A percentile compares a stretch with the other conserved stretches of the same genome.
Evolutionary conservation across 2,113 vertebrate species (phyloP).

Genomic region (Probosciger aterrimus): DNA sequence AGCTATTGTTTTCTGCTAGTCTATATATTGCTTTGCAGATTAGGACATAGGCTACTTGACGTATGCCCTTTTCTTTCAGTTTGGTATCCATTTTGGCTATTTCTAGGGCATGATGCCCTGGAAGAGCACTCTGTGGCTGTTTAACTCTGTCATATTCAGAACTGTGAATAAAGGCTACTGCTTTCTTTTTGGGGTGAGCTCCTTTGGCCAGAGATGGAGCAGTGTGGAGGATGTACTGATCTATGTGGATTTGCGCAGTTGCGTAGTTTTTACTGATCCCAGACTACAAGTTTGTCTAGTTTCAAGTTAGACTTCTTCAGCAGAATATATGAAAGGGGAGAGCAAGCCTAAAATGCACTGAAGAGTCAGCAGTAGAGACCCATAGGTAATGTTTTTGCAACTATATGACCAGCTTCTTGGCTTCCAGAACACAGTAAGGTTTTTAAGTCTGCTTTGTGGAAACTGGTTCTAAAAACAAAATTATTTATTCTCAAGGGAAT

Average conservation of each 20-base stretch:
- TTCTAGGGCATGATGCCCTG: neutral
- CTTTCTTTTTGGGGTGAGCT: neutral
- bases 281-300: neutral
- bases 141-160: neutral
- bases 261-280: neutral
- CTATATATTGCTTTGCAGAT: conserved; percentile 31
- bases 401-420: neutral
- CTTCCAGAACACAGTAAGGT: neutral
- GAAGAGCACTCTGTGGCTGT: neutral
- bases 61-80: conserved; percentile 15
- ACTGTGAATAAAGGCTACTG: neutral
- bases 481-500: neutral
- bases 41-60: conserved; percentile 21
- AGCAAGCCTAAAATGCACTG: neutral
- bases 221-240: neutral
- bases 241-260: neutral
- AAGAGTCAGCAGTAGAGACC: neutral
- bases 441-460: neutral
- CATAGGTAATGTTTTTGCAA: neutral
- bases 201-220: neutral
- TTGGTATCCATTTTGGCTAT: neutral
- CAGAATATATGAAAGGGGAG: neutral
- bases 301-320: neutral
- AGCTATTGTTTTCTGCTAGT: conserved; percentile 11
- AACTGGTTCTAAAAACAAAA: neutral